These are phyloP conservation scores for Plectus sambesii DNA, from an alignment of 1,140 invertebrate species.

Conservation along the genomic window DNA sequence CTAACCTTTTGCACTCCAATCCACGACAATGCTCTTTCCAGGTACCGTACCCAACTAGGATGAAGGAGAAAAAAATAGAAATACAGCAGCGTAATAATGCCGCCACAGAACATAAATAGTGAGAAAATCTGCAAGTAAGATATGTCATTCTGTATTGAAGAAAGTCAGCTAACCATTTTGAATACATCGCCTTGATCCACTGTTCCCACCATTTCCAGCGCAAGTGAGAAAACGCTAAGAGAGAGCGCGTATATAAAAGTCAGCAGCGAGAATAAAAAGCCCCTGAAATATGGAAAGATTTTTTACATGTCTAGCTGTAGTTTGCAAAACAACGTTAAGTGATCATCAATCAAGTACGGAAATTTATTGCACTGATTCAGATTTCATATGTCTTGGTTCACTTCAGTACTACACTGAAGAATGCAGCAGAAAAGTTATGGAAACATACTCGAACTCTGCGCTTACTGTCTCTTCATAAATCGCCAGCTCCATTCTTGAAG, in stretches of 20 bases:
- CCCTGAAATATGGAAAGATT: too few species aligned
- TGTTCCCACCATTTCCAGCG: conserved; percentile 39
- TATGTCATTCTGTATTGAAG: conserved; percentile 6
- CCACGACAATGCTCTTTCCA: conserved; percentile 2
- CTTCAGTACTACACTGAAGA: too few species aligned
- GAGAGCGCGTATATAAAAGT: conserved; percentile 40
- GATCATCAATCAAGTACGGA: too few species aligned
- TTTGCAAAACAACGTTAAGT: too few species aligned
- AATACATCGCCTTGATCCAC: conserved; percentile 42
- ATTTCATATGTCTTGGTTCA: too few species aligned
- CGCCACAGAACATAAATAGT: conserved; percentile 42
- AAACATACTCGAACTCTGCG: too few species aligned
- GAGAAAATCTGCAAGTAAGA: conserved; percentile 21
- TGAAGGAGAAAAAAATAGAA: conserved; percentile 42
- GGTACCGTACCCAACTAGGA: conserved; percentile 22
- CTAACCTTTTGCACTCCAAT: too few species aligned
- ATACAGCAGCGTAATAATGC: conserved; percentile 28
- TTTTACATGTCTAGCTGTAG: too few species aligned
- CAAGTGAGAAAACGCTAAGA: conserved; percentile 41
- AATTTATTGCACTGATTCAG: too few species aligned
- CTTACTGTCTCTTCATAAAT: too few species aligned
- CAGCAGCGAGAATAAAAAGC: conserved; percentile 38
- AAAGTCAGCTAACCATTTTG: conserved; percentile 11
- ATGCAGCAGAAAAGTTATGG: too few species aligned
- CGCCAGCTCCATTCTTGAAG: too few species aligned